Evolutionary conservation across 2,888 invertebrate species (phyloP).

Genomic region (Eupithecia dodoneata): DNA sequence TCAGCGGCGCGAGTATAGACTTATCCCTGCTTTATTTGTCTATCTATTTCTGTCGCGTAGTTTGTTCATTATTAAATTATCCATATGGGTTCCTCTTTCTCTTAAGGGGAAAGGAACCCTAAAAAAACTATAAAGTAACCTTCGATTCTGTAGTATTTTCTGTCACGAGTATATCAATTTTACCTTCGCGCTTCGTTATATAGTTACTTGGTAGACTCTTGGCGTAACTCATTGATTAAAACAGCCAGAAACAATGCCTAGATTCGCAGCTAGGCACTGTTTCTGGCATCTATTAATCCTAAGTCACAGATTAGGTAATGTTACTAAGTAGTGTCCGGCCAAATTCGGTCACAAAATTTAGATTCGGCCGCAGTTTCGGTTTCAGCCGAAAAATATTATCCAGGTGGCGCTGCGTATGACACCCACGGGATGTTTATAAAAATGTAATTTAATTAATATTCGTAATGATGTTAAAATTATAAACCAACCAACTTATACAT

Average conservation of each 20-base stretch:
- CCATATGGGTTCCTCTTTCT: neutral
- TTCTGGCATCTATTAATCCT: neutral
- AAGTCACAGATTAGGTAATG: neutral
- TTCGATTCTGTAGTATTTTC: neutral
- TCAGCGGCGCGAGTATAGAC: neutral
- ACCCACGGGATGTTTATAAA: too few relatives aligned
- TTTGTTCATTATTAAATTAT: neutral
- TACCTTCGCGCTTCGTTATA: neutral
- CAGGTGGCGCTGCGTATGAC: too few relatives aligned
- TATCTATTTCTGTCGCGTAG: neutral
- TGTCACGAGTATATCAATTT: neutral
- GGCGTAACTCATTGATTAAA: conserved; percentile 1
- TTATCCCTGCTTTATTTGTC: neutral
- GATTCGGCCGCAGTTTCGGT: too few relatives aligned
- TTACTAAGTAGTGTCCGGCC: neutral
- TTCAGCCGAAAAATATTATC: too few relatives aligned
- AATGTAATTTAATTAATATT: too few relatives aligned
- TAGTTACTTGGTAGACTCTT: neutral
- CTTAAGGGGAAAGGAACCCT: neutral
- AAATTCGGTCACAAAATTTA: too few relatives aligned
- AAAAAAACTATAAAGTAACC: neutral
- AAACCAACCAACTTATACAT: too few relatives aligned
- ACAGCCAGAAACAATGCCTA: too few relatives aligned
- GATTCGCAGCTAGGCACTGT: neutral
- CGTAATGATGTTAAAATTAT: too few relatives aligned